A percentile compares a stretch with the other conserved stretches of the same genome.
Evolutionary conservation across 2,113 vertebrate species (phyloP).

Genomic region (Rhizomys pruinosus): DNA sequence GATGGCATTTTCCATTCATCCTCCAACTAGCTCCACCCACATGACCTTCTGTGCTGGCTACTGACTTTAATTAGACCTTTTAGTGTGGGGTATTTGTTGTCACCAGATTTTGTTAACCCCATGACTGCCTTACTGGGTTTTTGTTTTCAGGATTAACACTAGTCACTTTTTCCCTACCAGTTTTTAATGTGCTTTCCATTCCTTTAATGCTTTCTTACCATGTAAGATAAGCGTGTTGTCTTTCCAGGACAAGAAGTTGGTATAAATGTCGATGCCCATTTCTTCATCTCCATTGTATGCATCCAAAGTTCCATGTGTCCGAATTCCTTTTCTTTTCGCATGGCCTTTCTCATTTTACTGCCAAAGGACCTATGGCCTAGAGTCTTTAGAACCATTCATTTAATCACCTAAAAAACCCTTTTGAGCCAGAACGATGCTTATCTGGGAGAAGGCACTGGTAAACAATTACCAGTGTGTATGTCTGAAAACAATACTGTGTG

Average conservation of each 20-base stretch:
- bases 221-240: neutral
- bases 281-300: constrained; percentile 73
- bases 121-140: neutral
- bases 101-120: neutral
- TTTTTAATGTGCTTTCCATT: constrained; percentile 40
- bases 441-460: neutral
- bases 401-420: neutral
- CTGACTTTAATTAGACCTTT: neutral
- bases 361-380: neutral
- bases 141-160: constrained; percentile 49
- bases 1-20: neutral
- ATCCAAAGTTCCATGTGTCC: constrained; percentile 76
- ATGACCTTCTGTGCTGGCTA: neutral
- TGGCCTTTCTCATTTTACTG: constrained; percentile 37
- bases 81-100: neutral
- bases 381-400: neutral
- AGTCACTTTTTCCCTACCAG: constrained; percentile 52
- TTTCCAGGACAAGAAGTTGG: constrained; percentile 1
- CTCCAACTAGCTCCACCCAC: neutral
- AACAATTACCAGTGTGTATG: neutral
- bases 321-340: constrained; percentile 76
- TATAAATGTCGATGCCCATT: neutral
- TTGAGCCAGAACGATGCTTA: neutral
- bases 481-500: neutral
- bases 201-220: constrained; percentile 77